Conservation (phyloP, 2,797 vertebrate genomes). For the Sitta carolinensis region DNA sequence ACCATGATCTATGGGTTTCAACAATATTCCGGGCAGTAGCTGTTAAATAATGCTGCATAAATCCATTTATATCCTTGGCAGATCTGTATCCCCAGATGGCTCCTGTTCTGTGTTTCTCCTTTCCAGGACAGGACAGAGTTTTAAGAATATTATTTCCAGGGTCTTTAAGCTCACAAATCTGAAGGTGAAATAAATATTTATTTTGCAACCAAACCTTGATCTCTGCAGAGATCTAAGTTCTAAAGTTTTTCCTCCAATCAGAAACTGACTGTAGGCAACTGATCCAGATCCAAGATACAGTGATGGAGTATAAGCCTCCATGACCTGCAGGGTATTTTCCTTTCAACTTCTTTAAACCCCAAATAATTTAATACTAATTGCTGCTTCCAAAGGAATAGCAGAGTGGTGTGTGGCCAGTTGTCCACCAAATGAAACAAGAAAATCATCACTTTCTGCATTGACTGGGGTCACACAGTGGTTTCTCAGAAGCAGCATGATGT, state of each 20-base stretch:
- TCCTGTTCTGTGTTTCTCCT: constrained; percentile 13
- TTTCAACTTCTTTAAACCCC: neutral
- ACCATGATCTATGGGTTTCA: constrained; percentile 18
- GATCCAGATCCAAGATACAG: neutral
- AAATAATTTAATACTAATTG: neutral
- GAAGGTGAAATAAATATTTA: constrained; percentile 1
- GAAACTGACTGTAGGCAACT: neutral
- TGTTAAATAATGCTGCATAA: constrained; percentile 9
- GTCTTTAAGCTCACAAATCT: constrained; percentile 10
- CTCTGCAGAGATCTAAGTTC: neutral
- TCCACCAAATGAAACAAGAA: neutral
- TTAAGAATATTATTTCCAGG: neutral
- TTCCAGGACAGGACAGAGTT: neutral
- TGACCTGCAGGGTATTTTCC: neutral
- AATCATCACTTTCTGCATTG: neutral
- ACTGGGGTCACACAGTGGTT: neutral
- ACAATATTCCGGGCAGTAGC: neutral
- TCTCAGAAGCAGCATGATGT: neutral
- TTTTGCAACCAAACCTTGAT: neutral
- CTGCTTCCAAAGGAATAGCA: neutral
- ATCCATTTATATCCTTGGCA: constrained; percentile 15
- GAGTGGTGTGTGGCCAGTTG: neutral
- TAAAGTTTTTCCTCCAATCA: neutral
- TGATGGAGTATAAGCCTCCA: neutral
- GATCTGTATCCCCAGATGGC: neutral